Conservation (phyloP, 2,888 invertebrate genomes). For the Diachrysia chrysitis region DNA sequence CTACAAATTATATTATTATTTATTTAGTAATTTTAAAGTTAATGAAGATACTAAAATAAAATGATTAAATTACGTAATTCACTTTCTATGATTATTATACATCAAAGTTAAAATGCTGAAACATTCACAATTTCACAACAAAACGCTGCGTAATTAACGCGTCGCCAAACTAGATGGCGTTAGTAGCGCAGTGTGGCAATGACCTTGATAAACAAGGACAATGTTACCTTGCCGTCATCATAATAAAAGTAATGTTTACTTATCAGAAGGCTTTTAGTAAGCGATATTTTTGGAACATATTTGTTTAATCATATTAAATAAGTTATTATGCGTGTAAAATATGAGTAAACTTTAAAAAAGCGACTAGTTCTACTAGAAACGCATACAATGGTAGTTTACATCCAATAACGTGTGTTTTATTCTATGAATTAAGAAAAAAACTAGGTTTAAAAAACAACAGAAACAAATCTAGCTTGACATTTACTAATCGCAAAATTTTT, state of each 20-base stretch:
- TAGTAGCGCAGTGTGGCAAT: constrained; percentile 25
- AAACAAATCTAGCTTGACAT: background rate
- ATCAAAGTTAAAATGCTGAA: background rate
- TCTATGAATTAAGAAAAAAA: too few relatives aligned
- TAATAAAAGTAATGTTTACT: constrained; percentile 27
- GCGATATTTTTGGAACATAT: constrained; percentile 4
- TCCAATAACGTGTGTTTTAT: too few relatives aligned
- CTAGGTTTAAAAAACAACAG: background rate
- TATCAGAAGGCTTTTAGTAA: constrained; percentile 13
- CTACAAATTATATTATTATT: too few relatives aligned
- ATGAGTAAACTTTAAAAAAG: too few relatives aligned
- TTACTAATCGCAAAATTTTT: constrained; percentile 15
- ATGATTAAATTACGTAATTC: background rate
- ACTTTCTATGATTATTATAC: background rate
- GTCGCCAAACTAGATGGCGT: constrained; percentile 47
- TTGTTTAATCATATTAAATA: constrained; percentile 13
- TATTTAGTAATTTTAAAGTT: too few relatives aligned
- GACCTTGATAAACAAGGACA: constrained; percentile 59
- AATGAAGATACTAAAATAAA: background rate
- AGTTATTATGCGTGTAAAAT: background rate
- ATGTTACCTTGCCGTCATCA: constrained; percentile 43
- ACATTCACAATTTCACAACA: constrained; percentile 2
- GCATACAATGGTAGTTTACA: background rate
- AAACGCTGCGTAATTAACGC: constrained; percentile 10
- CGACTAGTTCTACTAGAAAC: background rate